Conservation (phyloP, 2,888 invertebrate genomes). For the Nineta flava region DNA sequence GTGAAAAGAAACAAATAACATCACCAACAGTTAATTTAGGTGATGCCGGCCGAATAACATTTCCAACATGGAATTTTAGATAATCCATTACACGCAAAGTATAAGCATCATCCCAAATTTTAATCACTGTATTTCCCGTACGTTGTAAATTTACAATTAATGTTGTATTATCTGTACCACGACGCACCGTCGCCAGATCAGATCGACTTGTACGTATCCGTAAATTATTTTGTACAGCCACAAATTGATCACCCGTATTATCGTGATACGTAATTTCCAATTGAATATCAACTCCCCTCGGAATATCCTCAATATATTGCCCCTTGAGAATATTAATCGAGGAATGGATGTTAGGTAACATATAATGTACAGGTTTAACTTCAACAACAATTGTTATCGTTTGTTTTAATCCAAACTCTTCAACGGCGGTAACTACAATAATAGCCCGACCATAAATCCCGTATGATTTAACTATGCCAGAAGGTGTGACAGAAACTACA, state of each 20-base stretch:
- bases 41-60: slow-evolving; percentile 24
- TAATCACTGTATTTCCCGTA: slow-evolving; percentile 32
- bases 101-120: slow-evolving; percentile 29
- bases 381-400: slow-evolving; percentile 32
- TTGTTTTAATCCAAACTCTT: slow-evolving; percentile 35
- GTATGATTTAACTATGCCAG: slow-evolving; percentile 23
- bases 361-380: slow-evolving; percentile 31
- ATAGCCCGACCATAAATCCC: slow-evolving; percentile 25
- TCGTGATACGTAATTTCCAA: slow-evolving; percentile 36
- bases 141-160: slow-evolving; percentile 29
- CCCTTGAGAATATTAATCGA: slow-evolving; percentile 21
- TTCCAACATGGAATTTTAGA: slow-evolving; percentile 25
- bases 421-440: slow-evolving; percentile 30
- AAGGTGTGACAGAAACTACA: slow-evolving; percentile 20
- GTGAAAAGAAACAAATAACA: slow-evolving; percentile 34
- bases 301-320: slow-evolving; percentile 21
- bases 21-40: slow-evolving; percentile 33
- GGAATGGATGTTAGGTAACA: slow-evolving; percentile 24
- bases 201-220: slow-evolving; percentile 32
- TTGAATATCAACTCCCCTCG: slow-evolving; percentile 33
- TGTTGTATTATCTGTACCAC: slow-evolving; percentile 30
- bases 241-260: slow-evolving; percentile 34
- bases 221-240: slow-evolving; percentile 31
- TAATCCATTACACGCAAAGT: slow-evolving; percentile 25
- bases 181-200: slow-evolving; percentile 25